Percentiles rank a stretch among this genome's conserved stretches.
These are phyloP conservation scores for Sebastes steindachneri DNA, from an alignment of 2,797 vertebrate genomes.

Conservation along the genomic window DNA sequence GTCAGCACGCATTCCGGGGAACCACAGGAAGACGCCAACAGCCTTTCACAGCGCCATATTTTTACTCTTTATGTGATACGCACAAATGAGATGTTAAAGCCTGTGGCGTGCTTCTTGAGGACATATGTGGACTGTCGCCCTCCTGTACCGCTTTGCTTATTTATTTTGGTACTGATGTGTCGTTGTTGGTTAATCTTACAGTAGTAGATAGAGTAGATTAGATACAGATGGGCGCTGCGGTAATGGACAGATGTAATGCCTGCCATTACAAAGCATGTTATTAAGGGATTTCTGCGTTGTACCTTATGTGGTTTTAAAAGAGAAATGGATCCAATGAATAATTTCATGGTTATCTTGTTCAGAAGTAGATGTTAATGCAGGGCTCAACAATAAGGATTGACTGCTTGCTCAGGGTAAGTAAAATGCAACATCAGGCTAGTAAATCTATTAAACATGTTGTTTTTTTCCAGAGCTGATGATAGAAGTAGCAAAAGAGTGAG, in stretches of 20 bases:
- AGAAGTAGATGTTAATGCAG: neutral
- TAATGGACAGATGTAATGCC: slow-evolving; percentile 1
- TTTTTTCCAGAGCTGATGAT: neutral
- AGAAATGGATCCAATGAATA: neutral
- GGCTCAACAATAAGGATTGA: neutral
- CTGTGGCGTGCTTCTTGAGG: slow-evolving; percentile 7
- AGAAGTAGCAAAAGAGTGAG: neutral
- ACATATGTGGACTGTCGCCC: slow-evolving; percentile 16
- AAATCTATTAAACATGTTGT: neutral
- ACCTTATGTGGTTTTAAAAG: neutral
- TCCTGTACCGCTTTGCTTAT: slow-evolving; percentile 14
- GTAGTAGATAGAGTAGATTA: slow-evolving; percentile 42
- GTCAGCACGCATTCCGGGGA: slow-evolving; percentile 32
- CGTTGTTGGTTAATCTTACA: slow-evolving; percentile 32
- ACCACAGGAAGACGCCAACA: slow-evolving; percentile 22
- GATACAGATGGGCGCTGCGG: slow-evolving; percentile 17
- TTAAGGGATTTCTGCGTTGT: neutral
- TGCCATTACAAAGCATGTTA: slow-evolving; percentile 5
- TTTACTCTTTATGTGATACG: slow-evolving; percentile 28
- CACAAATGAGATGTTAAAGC: slow-evolving; percentile 29
- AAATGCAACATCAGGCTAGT: neutral
- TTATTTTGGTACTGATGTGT: slow-evolving; percentile 48
- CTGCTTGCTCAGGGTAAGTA: neutral
- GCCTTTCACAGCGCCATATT: slow-evolving; percentile 19
- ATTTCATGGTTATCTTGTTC: neutral